Conservation (phyloP, 2,113 vertebrate genomes). For the Regulus satrapa region DNA sequence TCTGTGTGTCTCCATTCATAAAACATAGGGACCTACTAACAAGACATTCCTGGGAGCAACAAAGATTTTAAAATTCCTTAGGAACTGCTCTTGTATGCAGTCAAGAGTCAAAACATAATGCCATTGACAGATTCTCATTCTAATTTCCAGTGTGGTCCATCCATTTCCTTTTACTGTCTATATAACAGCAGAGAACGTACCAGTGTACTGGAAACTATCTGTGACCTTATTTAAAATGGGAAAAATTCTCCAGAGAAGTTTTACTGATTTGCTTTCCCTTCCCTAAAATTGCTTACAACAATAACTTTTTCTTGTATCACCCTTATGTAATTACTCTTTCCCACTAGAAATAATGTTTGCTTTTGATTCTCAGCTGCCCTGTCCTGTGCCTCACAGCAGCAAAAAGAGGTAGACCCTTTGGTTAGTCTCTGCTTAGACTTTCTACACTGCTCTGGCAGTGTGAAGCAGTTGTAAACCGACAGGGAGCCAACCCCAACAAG, state of each 20-base stretch:
- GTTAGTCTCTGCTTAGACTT: not conserved
- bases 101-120: not conserved
- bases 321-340: not conserved
- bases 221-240: not conserved
- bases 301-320: not conserved
- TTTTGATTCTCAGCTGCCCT: not conserved
- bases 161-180: not conserved
- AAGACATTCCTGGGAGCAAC: not conserved
- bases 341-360: not conserved
- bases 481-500: not conserved
- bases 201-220: not conserved
- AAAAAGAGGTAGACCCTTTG: not conserved
- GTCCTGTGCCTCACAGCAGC: not conserved
- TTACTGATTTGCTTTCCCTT: not conserved
- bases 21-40: not conserved
- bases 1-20: not conserved
- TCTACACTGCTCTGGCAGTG: not conserved
- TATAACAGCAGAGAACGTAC: not conserved
- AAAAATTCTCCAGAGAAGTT: not conserved
- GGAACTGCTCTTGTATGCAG: not conserved
- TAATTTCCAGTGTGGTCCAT: not conserved
- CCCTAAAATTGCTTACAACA: not conserved
- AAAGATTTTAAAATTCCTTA: not conserved
- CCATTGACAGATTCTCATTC: not conserved
- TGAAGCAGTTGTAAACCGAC: not conserved